phyloP scores from a whole-genome alignment of 2,113 vertebrate species.

The Sorex fumeus region DNA sequence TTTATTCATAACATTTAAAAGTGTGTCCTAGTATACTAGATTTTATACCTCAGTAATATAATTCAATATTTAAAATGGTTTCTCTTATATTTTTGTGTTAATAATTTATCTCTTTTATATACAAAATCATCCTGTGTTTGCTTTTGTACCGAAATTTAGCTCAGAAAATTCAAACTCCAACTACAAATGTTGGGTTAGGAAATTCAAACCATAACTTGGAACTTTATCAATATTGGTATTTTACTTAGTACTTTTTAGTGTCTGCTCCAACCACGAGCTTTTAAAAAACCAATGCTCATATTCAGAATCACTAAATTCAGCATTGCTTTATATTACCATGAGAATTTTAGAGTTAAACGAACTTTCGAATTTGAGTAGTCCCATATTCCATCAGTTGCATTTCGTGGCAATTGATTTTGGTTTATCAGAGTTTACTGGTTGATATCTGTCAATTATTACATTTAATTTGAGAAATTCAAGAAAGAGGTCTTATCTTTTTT shows the following conservation, averaged over 20 bases:
- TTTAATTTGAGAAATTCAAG: slow-evolving; percentile 30
- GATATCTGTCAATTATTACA: slow-evolving; percentile 27
- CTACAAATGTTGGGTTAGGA: slow-evolving; percentile 69
- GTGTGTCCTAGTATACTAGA: not conserved
- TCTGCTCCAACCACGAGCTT: not conserved
- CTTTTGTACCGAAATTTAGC: slow-evolving; percentile 66
- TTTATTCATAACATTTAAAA: slow-evolving; percentile 59
- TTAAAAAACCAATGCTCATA: slow-evolving; percentile 30
- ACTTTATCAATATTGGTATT: slow-evolving; percentile 57
- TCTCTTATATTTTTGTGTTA: slow-evolving; percentile 48
- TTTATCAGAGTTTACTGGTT: slow-evolving; percentile 23
- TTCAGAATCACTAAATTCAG: slow-evolving; percentile 4
- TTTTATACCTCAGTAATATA: slow-evolving; percentile 53
- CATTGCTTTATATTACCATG: not conserved
- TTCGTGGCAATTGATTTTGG: not conserved
- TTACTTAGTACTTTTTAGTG: slow-evolving; percentile 54
- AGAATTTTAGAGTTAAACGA: slow-evolving; percentile 20
- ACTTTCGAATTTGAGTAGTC: not conserved
- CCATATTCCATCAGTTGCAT: not conserved
- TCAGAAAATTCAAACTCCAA: slow-evolving; percentile 70
- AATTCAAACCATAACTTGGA: slow-evolving; percentile 73
- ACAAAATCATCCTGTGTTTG: slow-evolving; percentile 67
- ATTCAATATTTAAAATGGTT: slow-evolving; percentile 48
- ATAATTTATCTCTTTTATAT: slow-evolving; percentile 57
- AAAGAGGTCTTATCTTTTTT: not conserved